Evolutionary conservation across 2,888 invertebrate species (phyloP).

Genomic region (Acleris holmiana): DNA sequence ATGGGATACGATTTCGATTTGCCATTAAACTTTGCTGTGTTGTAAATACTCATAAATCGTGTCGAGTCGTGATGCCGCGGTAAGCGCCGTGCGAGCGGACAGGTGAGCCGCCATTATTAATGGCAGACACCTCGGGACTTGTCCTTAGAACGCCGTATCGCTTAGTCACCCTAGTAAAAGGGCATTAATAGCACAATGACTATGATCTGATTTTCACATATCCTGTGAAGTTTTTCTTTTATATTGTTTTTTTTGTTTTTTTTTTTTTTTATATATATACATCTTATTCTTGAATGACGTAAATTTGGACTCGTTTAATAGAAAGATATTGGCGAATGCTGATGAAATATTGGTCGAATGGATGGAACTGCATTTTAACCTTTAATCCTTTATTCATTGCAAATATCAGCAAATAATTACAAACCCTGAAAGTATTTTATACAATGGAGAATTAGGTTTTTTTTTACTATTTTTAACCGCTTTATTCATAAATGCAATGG

Average conservation of each 20-base stretch:
- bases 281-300: no score
- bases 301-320: no score
- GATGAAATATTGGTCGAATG: no score
- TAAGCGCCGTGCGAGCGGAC: conserved; percentile 56
- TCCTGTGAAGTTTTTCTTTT: not conserved
- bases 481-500: no score
- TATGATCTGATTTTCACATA: conserved; percentile 8
- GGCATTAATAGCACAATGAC: conserved; percentile 5
- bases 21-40: not conserved
- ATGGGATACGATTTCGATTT: not conserved
- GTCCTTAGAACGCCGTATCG: conserved; percentile 44
- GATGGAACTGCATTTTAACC: no score
- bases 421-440: no score
- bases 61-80: conserved; percentile 38
- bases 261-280: no score
- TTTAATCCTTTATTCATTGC: no score
- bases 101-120: conserved; percentile 69
- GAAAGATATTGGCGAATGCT: no score
- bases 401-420: no score
- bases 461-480: no score
- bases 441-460: no score
- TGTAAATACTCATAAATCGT: conserved; percentile 3
- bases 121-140: conserved; percentile 48
- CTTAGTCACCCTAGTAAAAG: conserved; percentile 39
- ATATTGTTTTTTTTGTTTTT: not conserved